Conservation (phyloP, 1,140 invertebrate species). For the Acyrthosiphon pisum region DNA sequence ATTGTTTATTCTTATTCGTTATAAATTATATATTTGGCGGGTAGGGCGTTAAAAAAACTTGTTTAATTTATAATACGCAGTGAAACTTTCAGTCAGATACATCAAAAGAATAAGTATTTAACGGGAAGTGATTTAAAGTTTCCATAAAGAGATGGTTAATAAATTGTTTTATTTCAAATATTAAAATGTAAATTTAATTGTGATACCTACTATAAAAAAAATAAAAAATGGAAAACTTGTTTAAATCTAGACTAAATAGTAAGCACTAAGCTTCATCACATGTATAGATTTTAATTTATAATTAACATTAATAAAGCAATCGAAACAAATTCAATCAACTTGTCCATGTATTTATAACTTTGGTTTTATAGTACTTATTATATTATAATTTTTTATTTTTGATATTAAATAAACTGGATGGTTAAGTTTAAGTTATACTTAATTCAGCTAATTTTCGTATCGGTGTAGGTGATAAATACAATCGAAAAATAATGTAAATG, state of each 20-base stretch:
- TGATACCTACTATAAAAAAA: not conserved
- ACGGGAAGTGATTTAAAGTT: not conserved
- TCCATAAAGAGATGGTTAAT: not conserved
- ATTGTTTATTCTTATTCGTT: not conserved
- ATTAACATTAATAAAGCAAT: too few species aligned
- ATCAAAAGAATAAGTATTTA: not conserved
- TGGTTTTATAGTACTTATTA: not conserved
- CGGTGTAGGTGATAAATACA: not conserved
- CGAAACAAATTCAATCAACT: not conserved
- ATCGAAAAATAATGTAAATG: not conserved
- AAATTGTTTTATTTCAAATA: not conserved
- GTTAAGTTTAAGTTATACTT: not conserved
- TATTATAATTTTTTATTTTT: not conserved
- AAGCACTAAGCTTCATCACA: too few species aligned
- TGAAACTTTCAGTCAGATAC: not conserved
- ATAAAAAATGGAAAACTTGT: not conserved
- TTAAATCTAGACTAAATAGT: not conserved
- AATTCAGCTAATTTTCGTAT: not conserved
- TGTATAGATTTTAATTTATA: too few species aligned
- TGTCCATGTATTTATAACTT: not conserved
- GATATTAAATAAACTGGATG: not conserved
- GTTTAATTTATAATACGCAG: not conserved
- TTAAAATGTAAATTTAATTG: not conserved
- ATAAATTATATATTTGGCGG: not conserved
- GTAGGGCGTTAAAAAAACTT: not conserved